Conservation (phyloP, 64 coral and sea anemone genomes). For the Anthopleura sola region DNA sequence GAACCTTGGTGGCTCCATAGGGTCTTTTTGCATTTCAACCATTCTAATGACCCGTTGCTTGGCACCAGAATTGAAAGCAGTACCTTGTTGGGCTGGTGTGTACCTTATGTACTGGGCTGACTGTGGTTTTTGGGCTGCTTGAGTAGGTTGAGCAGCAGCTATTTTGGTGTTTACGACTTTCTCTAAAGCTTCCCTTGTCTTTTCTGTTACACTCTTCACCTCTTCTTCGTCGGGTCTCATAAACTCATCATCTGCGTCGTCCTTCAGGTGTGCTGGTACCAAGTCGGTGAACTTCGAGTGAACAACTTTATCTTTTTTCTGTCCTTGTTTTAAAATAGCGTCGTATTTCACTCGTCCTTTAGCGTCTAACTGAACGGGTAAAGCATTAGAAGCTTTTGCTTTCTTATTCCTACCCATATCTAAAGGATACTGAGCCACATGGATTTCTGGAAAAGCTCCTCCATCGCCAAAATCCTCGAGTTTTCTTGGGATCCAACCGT, state of each 20-base stretch:
- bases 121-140: slow-evolving; percentile 74
- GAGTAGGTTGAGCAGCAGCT: slow-evolving; percentile 90
- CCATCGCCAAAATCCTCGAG: slow-evolving; percentile 99
- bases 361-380: slow-evolving; percentile 85
- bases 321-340: slow-evolving; percentile 91
- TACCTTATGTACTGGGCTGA: slow-evolving; percentile 96
- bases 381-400: slow-evolving; percentile 57
- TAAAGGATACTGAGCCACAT: slow-evolving; percentile 98
- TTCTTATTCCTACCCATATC: slow-evolving; percentile 85
- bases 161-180: slow-evolving; percentile 92
- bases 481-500: slow-evolving; percentile 88
- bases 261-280: slow-evolving; percentile 56
- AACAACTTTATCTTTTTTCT: slow-evolving; percentile 86
- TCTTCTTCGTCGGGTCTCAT: slow-evolving; percentile 42
- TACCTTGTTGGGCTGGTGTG: slow-evolving; percentile 92
- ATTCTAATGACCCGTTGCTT: slow-evolving; percentile 95
- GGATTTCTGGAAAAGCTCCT: slow-evolving; percentile 98
- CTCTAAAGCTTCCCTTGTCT: slow-evolving; percentile 91
- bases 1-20: slow-evolving; percentile 98
- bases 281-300: slow-evolving; percentile 63
- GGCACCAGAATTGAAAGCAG: slow-evolving; percentile 93
- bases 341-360: slow-evolving; percentile 98
- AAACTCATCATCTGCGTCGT: slow-evolving; percentile 33
- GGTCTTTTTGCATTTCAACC: slow-evolving; percentile 97
- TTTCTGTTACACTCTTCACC: slow-evolving; percentile 72